Evolutionary conservation across 1,140 invertebrate genomes (phyloP).

Genomic region (Calephelis virginiensis): DNA sequence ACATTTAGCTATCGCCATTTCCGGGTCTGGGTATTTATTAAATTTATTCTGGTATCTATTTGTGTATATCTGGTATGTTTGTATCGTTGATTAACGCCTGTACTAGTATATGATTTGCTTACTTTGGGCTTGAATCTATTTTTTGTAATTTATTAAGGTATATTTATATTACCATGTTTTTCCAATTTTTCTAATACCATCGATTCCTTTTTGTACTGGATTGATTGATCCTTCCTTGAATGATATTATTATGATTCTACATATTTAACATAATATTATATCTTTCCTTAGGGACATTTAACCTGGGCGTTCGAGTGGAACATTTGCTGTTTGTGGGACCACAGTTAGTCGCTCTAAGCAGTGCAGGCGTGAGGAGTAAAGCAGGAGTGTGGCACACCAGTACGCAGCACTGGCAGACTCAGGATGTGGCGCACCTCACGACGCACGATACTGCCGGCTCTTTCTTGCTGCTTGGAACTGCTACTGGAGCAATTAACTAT

Average conservation of each 20-base stretch:
- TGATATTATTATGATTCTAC: neutral
- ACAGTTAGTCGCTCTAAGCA: conserved; percentile 95
- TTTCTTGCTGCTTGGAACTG: conserved; percentile 95
- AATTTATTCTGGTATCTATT: too few relatives aligned
- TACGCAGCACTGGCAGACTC: conserved; percentile 98
- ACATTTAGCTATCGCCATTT: too few relatives aligned
- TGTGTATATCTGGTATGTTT: too few relatives aligned
- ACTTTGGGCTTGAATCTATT: too few relatives aligned
- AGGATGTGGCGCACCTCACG: conserved; percentile 95
- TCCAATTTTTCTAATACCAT: too few relatives aligned
- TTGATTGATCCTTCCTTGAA: too few relatives aligned
- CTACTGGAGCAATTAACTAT: conserved; percentile 98
- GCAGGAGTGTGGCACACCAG: conserved; percentile 99
- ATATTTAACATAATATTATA: neutral
- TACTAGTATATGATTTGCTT: too few relatives aligned
- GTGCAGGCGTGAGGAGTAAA: conserved; percentile 84
- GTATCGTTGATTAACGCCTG: too few relatives aligned
- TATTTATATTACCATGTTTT: too few relatives aligned
- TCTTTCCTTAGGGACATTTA: conserved; percentile 87
- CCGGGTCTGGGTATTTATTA: too few relatives aligned
- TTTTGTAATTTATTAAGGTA: too few relatives aligned
- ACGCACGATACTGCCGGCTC: conserved; percentile 98
- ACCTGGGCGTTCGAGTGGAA: conserved; percentile 94
- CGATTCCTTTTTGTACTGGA: too few relatives aligned
- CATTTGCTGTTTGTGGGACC: conserved; percentile 98